These are phyloP conservation scores for Dynastes tityus DNA, from an alignment of 2,888 invertebrate species.

Conservation along the genomic window DNA sequence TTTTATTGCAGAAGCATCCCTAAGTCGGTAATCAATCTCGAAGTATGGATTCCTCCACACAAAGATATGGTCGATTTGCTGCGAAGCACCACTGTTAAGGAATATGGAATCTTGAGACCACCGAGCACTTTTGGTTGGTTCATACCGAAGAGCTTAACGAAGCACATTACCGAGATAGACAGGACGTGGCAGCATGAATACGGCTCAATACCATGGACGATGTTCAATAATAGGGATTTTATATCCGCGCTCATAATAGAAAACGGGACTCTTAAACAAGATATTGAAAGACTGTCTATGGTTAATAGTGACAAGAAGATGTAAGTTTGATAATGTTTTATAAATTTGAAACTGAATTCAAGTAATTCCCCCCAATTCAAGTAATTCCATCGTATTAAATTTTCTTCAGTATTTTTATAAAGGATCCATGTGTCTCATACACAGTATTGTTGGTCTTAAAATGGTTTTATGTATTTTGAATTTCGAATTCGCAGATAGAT, in stretches of 20 bases:
- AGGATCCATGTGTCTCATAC: no score
- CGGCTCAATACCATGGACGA: slow-evolving; percentile 72
- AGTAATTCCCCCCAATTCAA: no score
- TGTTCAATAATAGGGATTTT: slow-evolving; percentile 70
- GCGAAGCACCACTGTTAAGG: slow-evolving; percentile 68
- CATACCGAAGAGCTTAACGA: slow-evolving; percentile 71
- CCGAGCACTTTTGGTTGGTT: slow-evolving; percentile 80
- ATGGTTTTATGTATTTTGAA: no score
- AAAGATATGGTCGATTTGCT: slow-evolving; percentile 72
- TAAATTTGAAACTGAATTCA: no score
- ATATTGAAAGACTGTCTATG: slow-evolving; percentile 56
- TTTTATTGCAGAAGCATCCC: slow-evolving; percentile 59
- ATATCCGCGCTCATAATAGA: slow-evolving; percentile 72
- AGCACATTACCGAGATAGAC: slow-evolving; percentile 58
- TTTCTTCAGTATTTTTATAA: no score
- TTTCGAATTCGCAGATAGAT: no score
- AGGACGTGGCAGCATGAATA: slow-evolving; percentile 63
- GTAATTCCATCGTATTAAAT: no score
- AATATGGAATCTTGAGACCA: slow-evolving; percentile 73
- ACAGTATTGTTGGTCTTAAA: no score
- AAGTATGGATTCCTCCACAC: slow-evolving; percentile 80
- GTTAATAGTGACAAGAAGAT: neutral
- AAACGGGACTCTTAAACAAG: slow-evolving; percentile 60
- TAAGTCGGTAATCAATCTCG: slow-evolving; percentile 77
- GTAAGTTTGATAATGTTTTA: slow-evolving; percentile 4